Percentiles rank a stretch among this genome's conserved stretches.
phyloP scores from a whole-genome alignment of 2,113 vertebrate species.

The Sterna hirundo region DNA sequence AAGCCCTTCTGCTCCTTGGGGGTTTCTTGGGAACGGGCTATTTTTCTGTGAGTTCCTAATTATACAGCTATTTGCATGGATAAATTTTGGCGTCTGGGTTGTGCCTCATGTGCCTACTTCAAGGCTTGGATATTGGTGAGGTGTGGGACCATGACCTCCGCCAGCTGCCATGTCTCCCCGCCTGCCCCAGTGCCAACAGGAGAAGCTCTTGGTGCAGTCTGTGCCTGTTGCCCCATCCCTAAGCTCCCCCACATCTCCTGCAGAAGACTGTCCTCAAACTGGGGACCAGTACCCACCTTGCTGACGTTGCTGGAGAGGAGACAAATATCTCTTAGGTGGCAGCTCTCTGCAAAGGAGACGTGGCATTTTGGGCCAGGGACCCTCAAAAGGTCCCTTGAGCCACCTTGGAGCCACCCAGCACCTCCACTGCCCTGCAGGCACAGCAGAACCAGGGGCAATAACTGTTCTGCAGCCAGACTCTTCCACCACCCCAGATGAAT shows the following conservation, averaged over 20 bases:
- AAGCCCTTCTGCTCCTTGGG: background rate
- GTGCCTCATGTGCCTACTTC: background rate
- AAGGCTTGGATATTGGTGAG: background rate
- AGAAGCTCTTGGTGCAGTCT: background rate
- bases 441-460: background rate
- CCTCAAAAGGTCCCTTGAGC: background rate
- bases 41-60: background rate
- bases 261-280: background rate
- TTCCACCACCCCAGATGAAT: background rate
- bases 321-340: background rate
- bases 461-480: background rate
- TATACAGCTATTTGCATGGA: background rate
- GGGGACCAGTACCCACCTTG: background rate
- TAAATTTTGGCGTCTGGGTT: background rate
- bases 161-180: rapidly evolving
- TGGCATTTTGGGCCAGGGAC: background rate
- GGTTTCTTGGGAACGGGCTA: background rate
- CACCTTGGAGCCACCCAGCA: background rate
- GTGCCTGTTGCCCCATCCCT: background rate
- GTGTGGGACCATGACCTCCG: background rate
- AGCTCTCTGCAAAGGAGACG: background rate
- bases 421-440: background rate
- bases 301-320: background rate
- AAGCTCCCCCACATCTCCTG: background rate
- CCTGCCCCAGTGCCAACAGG: background rate